Conservation (phyloP, 1,140 invertebrate genomes). For the Ceratina japonica region DNA sequence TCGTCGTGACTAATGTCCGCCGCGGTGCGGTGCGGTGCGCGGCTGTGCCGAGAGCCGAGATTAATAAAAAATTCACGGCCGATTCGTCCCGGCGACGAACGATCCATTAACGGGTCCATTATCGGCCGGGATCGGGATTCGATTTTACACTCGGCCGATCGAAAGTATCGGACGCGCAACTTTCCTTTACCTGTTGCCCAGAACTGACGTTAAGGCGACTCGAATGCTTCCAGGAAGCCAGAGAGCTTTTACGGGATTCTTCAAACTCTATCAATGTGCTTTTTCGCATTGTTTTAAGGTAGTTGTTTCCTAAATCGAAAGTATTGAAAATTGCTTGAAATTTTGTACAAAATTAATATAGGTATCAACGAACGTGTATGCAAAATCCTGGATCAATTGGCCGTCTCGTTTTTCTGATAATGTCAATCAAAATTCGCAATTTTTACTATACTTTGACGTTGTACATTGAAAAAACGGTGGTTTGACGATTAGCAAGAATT, state of each 20-base stretch:
- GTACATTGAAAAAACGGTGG: too few relatives aligned
- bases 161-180: not conserved
- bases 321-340: too few relatives aligned
- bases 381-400: too few relatives aligned
- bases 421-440: too few relatives aligned
- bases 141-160: not conserved
- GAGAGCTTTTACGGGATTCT: not conserved
- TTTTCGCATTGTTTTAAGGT: too few relatives aligned
- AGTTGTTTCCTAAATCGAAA: too few relatives aligned
- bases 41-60: not conserved
- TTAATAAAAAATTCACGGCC: constrained; percentile 37
- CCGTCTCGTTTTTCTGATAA: too few relatives aligned
- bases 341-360: too few relatives aligned
- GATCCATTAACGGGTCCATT: not conserved
- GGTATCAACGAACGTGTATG: too few relatives aligned
- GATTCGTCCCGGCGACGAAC: constrained; percentile 1
- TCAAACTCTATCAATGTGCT: not conserved
- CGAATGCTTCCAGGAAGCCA: not conserved
- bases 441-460: too few relatives aligned
- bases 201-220: not conserved
- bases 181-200: constrained; percentile 33
- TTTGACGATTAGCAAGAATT: too few relatives aligned
- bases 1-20: constrained; percentile 50
- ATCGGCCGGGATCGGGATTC: not conserved
- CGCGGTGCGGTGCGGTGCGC: not conserved